Base-by-base conservation (phyloP, 1,140 invertebrate genomes). In the Pectinophora gossypiella region DNA sequence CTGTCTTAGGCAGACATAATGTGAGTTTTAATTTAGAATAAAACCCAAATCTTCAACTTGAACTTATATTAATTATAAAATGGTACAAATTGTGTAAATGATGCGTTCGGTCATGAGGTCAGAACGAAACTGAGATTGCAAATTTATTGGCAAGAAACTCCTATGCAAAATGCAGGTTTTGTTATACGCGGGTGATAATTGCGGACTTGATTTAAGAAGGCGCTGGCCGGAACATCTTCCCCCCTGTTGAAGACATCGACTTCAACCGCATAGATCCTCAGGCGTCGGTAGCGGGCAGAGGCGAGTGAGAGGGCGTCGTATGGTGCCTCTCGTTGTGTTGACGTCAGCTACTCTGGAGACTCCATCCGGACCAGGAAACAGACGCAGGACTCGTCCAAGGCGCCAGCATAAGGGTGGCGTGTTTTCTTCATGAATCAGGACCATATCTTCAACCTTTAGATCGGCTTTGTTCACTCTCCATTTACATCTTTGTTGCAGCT, bases 401-500 rank as follows among this genome's bases (percentile, higher is more conserved):
- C 43, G 16, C 43, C 43, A 45, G 12, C 21, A 20, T 10, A 45
- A 19, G 9, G 43, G 43, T 20, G 43, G 43, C 7, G 15, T 13
- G 16, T 19, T 45, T 16, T 45, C 43, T 20, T 45, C 43, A n/a
- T 20, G 6, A 2, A 45, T 10, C 5, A 45, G 43, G 2, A 23
- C 27, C 9, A 32, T 9, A 13, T 45, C 47, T 19, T 15, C 36
- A 40, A 40, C 15, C 3, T 40, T 10, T 13, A 40, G 36, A 6
- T 18, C 13, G 7, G 10, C 15, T 9, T 40, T 9, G 1, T 10
- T 18, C 1, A 15, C 16, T 18, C n/a, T n/a, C 58, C 58, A 60
- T 21, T 60, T 60, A 0, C 22, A 48, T 10, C 54, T 27, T 15
- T 56, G 51, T 19, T 60, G 61, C 20, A 64, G 27, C 44, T 60